Conservation (phyloP, 2,797 vertebrate species). For the Macropus fuliginosus region DNA sequence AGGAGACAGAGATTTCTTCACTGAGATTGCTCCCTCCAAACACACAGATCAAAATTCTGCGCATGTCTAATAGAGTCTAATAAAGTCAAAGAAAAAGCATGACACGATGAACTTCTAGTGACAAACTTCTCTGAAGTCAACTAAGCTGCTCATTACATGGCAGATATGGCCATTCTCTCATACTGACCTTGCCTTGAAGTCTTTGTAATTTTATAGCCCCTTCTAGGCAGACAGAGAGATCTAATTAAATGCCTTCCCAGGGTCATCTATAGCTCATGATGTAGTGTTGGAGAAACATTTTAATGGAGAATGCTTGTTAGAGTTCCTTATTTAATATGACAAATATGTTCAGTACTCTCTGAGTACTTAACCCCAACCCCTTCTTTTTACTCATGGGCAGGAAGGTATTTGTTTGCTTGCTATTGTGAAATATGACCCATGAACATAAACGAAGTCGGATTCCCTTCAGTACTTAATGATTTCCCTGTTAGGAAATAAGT, state of each 20-base stretch:
- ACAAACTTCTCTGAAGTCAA: neutral
- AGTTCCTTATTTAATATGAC: neutral
- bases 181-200: neutral
- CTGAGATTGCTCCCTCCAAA: neutral
- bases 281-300: neutral
- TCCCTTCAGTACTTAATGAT: neutral
- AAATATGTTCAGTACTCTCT: neutral
- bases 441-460: neutral
- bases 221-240: neutral
- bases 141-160: neutral
- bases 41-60: neutral
- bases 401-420: neutral
- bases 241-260: neutral
- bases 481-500: constrained; percentile 41
- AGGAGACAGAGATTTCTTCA: neutral
- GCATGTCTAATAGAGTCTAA: neutral
- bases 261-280: neutral
- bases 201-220: neutral
- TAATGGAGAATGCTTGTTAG: neutral
- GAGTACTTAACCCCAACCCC: neutral
- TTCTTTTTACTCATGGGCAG: neutral
- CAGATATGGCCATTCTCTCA: neutral
- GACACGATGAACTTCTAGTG: neutral
- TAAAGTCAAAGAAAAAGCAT: neutral
- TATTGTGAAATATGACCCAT: constrained; percentile 36